Evolutionary conservation across 2,797 vertebrate genomes (phyloP), one percentile per base, ranked within the genome.

Genomic region (Scarus forsteni): DNA sequence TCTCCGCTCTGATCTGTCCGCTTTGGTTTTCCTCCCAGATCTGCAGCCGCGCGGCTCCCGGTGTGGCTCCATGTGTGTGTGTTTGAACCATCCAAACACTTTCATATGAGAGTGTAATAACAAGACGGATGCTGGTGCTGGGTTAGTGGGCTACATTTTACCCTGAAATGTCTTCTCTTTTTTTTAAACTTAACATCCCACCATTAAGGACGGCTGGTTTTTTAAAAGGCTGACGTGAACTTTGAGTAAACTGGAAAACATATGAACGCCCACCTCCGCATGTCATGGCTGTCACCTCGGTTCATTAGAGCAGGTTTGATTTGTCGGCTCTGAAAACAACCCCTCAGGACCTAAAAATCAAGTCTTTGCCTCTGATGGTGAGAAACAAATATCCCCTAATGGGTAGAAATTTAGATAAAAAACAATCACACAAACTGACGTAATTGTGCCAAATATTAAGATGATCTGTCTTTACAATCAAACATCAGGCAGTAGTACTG

Each of bases 1-100:
- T 83, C 87, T 78, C 57, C 1, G 38, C 90, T 92, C 85, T 92
- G 91, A 93, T 92, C 92, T 88, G 83, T 82, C 86, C 66, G 80
- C 84, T 89, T 87, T 88, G 82, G 77, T 87, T 91, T 85, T 70
- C 71, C 82, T 83, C 70, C 60, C 80, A 70, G 57, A 82, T 86
- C 81, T 86, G 81, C 80, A 75, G 74, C 68, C 16, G 59, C 73
- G 81, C 71, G 66, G 85, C 81, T 87, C 73, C 75, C 63, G 13
- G 74, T 81, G 79, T 85, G 79, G 81, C 79, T 85, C 49, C 34
- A 62, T 75, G 57, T 82, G 75, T 50, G 69, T 76, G 67, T 67
- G 85, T 77, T 83, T 81, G 71, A 87, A 86, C 57, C 61, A 50
- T 82, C 60, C 42, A 82, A 86, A 80, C 73, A 72, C 52, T 84